phyloP scores from a whole-genome alignment of 2,888 invertebrate genomes.

The Endotricha flammealis region DNA sequence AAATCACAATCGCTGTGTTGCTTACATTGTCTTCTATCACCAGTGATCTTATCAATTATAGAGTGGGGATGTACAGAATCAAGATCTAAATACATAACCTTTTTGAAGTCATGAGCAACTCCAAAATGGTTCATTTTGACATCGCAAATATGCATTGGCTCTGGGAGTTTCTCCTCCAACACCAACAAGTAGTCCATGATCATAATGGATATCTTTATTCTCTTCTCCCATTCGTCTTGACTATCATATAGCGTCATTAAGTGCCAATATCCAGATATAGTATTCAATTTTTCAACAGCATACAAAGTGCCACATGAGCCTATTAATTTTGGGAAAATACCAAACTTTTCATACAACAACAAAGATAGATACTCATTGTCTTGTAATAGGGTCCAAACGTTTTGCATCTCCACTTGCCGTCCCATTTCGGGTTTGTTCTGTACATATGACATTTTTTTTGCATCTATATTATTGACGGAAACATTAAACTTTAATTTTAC shows the following conservation, averaged over 20 bases:
- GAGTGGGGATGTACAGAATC: conserved; percentile 80
- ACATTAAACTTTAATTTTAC: conserved; percentile 75
- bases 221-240: conserved; percentile 75
- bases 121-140: conserved; percentile 83
- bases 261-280: conserved; percentile 72
- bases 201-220: conserved; percentile 76
- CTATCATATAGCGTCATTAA: conserved; percentile 70
- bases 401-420: conserved; percentile 75
- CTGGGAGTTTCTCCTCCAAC: conserved; percentile 76
- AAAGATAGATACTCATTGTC: conserved; percentile 83
- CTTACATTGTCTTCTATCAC: conserved; percentile 66
- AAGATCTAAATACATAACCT: conserved; percentile 80
- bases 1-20: conserved; percentile 82
- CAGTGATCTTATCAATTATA: conserved; percentile 65
- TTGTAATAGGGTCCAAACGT: conserved; percentile 80
- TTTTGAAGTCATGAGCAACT: conserved; percentile 62
- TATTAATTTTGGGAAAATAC: conserved; percentile 81
- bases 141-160: conserved; percentile 83
- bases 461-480: conserved; percentile 63
- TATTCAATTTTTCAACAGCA: conserved; percentile 80
- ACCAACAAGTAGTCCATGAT: conserved; percentile 80
- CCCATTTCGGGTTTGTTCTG: conserved; percentile 50
- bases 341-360: conserved; percentile 76
- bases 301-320: conserved; percentile 83
- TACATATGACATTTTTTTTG: conserved; percentile 61